These are phyloP conservation scores for Dendroctonus ponderosae DNA, from an alignment of 1,140 invertebrate species.

Conservation along the genomic window DNA sequence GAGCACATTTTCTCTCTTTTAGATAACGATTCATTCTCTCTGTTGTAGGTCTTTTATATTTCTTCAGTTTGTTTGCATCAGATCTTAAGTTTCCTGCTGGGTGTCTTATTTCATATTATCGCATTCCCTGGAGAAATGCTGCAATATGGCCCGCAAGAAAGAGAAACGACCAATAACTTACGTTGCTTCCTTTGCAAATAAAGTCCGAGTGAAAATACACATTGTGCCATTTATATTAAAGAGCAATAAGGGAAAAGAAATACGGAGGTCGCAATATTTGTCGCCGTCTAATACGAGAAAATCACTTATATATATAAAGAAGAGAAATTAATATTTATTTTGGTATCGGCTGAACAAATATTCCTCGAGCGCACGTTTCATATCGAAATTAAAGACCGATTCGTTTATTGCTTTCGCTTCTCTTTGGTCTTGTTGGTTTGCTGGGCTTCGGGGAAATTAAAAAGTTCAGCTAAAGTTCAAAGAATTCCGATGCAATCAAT, in stretches of 20 bases:
- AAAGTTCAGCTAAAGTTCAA: not conserved
- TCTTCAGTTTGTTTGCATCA: too few species aligned
- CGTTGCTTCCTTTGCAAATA: constrained; percentile 10
- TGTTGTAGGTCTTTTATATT: too few species aligned
- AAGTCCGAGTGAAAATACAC: constrained; percentile 2
- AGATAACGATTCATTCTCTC: too few species aligned
- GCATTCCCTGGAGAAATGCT: too few species aligned
- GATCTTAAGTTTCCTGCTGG: too few species aligned
- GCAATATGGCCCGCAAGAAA: not conserved
- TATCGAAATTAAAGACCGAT: constrained; percentile 13
- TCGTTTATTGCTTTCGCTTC: constrained; percentile 9
- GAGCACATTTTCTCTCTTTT: too few species aligned
- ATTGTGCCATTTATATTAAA: not conserved
- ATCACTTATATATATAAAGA: constrained; percentile 10
- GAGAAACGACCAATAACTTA: constrained; percentile 3
- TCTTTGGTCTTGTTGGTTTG: not conserved
- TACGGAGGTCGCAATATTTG: constrained; percentile 10
- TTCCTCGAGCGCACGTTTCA: constrained; percentile 7
- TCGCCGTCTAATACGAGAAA: constrained; percentile 13
- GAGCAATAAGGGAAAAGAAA: constrained; percentile 4
- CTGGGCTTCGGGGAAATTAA: constrained; percentile 2
- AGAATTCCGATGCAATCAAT: too few species aligned
- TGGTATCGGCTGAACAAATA: constrained; percentile 11
- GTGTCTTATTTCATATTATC: too few species aligned
- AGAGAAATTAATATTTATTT: constrained; percentile 21